A percentile compares a stretch with the other conserved stretches of the same genome.
Conservation (phyloP, 1,140 invertebrate species). For the Philotrypesis tridentata region DNA sequence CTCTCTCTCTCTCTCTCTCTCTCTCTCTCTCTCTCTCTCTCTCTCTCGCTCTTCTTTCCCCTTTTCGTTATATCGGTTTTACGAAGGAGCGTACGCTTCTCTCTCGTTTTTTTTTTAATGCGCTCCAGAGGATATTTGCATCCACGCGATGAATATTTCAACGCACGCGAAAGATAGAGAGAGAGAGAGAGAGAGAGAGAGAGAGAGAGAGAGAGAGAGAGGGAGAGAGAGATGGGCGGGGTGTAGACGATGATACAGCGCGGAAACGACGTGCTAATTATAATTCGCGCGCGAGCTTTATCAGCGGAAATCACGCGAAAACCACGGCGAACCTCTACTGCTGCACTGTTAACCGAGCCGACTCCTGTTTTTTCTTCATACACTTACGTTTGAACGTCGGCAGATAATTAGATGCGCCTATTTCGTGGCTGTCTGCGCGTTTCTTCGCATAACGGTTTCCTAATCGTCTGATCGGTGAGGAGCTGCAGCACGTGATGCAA, state of each 20-base stretch:
- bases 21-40: background rate
- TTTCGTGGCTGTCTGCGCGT: background rate
- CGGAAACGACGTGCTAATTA: conserved; percentile 47
- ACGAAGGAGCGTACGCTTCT: background rate
- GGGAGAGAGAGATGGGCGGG: conserved; percentile 25
- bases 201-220: conserved; percentile 6
- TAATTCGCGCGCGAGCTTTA: conserved; percentile 22
- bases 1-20: background rate
- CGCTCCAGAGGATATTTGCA: conserved; percentile 58
- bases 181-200: conserved; percentile 4
- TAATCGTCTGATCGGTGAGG: no score
- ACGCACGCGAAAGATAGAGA: conserved; percentile 18
- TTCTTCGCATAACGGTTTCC: background rate
- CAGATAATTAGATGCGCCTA: conserved; percentile 12
- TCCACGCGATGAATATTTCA: conserved; percentile 65
- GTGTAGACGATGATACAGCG: conserved; percentile 29
- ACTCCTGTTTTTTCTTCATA: background rate
- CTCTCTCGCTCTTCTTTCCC: background rate
- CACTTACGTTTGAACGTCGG: background rate
- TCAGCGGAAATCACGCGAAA: conserved; percentile 49
- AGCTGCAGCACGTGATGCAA: no score
- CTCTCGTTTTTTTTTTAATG: conserved; percentile 54
- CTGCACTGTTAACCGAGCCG: background rate
- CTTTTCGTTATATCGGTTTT: background rate
- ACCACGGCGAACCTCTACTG: conserved; percentile 9